Evolutionary conservation across 2,888 invertebrate species (phyloP), one percentile per base, ranked within the genome.

Genomic region (Acronicta psi): DNA sequence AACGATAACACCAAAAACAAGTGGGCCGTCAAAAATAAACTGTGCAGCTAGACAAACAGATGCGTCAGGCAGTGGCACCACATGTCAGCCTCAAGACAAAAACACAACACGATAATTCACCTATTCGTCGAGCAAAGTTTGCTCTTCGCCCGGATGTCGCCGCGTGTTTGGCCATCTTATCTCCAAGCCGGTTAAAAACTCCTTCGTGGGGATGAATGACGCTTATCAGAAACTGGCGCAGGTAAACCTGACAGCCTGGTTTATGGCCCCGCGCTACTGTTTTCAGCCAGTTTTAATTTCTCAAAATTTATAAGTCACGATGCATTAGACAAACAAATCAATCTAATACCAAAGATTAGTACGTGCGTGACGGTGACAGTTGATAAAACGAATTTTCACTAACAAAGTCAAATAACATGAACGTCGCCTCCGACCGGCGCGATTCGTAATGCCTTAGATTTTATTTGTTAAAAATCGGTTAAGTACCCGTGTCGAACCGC

Each of bases 401-500:
- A 84, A 87, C 87, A 84, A 88, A 86, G 83, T 87, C 86, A 87
- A 88, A 87, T 85, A 85, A 81, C 80, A 75, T 78, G 82, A 85
- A 82, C 81, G 82, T 82, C 83, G 84, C 84, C 84, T 83, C 85
- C 87, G 82, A 84, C 81, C 86, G 82, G 82, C 86, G 79, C 91
- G 84, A 94, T 94, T 94, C 92, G 94, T 93, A 89, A 94, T 92
- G 94, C 89, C 90, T 92, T 92, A 92, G 91, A 92, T 93, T 94
- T 94, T 94, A 94, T 94, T 94, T 94, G 94, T 93, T 91, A 90
- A 91, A 93, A 93, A 94, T 94, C 94, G 92, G 92, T 93, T 94
- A 94, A 94, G 94, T 94, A 93, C 83, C 94, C 94, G 94, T 94
- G 92, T 89, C 94, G 92, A 91, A 92, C 88, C 82, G 84, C 85